These are phyloP conservation scores for Drosophila malerkotliana DNA, from an alignment of 1,140 invertebrate species.

Conservation along the genomic window DNA sequence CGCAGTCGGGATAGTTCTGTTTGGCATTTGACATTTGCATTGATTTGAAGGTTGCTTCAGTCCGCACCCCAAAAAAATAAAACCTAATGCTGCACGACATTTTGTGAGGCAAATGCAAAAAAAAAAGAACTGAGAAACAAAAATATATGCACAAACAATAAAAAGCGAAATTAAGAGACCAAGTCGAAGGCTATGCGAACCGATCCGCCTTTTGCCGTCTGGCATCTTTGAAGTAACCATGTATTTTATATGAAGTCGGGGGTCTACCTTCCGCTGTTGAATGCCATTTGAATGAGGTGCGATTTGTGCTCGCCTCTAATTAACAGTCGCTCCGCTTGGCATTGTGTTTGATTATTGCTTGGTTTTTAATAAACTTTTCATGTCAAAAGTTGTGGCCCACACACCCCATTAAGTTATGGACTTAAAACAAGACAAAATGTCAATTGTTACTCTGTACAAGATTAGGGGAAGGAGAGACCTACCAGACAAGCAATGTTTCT, in stretches of 20 bases:
- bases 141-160: slow-evolving; percentile 24
- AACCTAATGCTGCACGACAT: slow-evolving; percentile 65
- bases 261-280: slow-evolving; percentile 29
- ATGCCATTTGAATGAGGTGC: slow-evolving; percentile 68
- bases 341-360: slow-evolving; percentile 56
- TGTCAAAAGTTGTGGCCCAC: slow-evolving; percentile 46
- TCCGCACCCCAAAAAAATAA: slow-evolving; percentile 59
- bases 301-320: slow-evolving; percentile 63
- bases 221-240: neutral
- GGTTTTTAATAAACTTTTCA: slow-evolving; percentile 40
- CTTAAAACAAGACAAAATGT: slow-evolving; percentile 40
- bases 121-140: slow-evolving; percentile 1
- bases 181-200: slow-evolving; percentile 47
- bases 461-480: too few species aligned
- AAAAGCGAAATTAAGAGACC: slow-evolving; percentile 43
- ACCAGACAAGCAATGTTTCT: too few species aligned
- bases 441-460: slow-evolving; percentile 44
- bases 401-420: slow-evolving; percentile 12
- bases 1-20: slow-evolving; percentile 64
- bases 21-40: slow-evolving; percentile 66
- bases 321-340: slow-evolving; percentile 37
- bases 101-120: slow-evolving; percentile 49
- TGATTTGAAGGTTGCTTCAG: slow-evolving; percentile 68
- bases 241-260: neutral
- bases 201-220: slow-evolving; percentile 40